Evolutionary conservation across 1,140 invertebrate genomes (phyloP), one percentile per base, ranked within the genome.

Genomic region (Drosophila lacteicornis): DNA sequence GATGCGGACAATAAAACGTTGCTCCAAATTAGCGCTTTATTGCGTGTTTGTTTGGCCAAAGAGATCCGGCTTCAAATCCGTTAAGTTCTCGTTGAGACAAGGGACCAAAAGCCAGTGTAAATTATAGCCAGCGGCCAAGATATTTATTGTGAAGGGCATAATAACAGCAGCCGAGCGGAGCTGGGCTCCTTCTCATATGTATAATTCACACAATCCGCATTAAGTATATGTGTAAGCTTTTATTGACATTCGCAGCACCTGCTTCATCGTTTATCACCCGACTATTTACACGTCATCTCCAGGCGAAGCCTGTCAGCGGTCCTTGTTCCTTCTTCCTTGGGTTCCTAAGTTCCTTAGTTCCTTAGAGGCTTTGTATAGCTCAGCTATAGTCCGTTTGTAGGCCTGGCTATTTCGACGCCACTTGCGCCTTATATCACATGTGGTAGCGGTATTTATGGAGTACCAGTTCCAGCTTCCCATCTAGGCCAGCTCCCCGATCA

Each of bases 11-110:
- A 87, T 88, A 88, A 87, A 87, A 88, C 50, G 79, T 90, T 90
- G 81, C 70, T 76, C 45, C 79, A 84, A 88, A 88, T 90, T 88
- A 88, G 79, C 78, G 81, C 85, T 90, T 87, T 90, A 88, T 88
- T 88, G 85, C 85, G 50, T 88, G 85, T 90, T 90, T 88, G 85
- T 85, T 85, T 85, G 84, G 58, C 66, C 73, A 78, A 42, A 15
- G 40, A 15, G 30, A 55, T 25, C 8, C 53, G 22, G 33, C 9
- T 38, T 40, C 33, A 22, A 40, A 55, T 55, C 81, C 78, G 85
- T 91, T 84, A 88, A 85, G 62, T 85, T 88, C 82, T 80, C 66
- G 70, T 90, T 74, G 76, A 88, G 58, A 69, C 65, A 51, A 60
- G 38, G 27, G 61, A 38, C 33, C 53, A 22, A 22, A 15, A 55